Conservation (phyloP, 2,888 invertebrate genomes). For the Shargacucullia verbasci region DNA sequence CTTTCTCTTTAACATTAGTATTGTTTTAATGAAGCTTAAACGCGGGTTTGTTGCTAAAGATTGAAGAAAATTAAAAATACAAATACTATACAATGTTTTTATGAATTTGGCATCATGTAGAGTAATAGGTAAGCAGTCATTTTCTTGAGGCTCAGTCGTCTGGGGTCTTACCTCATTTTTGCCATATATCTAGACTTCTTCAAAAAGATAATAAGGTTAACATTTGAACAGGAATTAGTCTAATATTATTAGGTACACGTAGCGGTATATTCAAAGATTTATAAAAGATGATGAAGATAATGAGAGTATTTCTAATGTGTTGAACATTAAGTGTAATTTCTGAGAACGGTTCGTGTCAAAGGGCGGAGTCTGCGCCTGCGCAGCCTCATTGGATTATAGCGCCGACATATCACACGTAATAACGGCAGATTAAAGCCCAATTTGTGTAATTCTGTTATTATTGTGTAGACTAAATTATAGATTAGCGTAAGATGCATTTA, state of each 20-base stretch:
- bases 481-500: constrained; percentile 21
- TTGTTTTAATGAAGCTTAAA: too few relatives aligned
- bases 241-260: constrained; percentile 7
- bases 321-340: constrained; percentile 43
- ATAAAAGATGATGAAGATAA: too few relatives aligned
- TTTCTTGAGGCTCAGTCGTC: too few relatives aligned
- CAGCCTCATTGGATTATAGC: constrained; percentile 50
- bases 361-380: constrained; percentile 58
- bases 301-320: constrained; percentile 37
- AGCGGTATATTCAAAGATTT: constrained; percentile 32
- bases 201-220: too few relatives aligned
- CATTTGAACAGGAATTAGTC: constrained; percentile 17
- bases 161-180: too few relatives aligned
- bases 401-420: constrained; percentile 57
- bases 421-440: constrained; percentile 60
- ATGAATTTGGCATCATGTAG: too few relatives aligned
- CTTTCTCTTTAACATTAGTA: too few relatives aligned
- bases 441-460: constrained; percentile 53
- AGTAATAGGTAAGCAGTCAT: too few relatives aligned
- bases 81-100: too few relatives aligned
- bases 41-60: too few relatives aligned
- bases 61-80: too few relatives aligned
- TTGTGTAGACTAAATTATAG: constrained; percentile 47
- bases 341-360: constrained; percentile 60
- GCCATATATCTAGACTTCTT: too few relatives aligned